A percentile compares a stretch with the other conserved stretches of the same genome.
Conservation (phyloP, 2,113 vertebrate genomes). For the Cebidichthys violaceus region DNA sequence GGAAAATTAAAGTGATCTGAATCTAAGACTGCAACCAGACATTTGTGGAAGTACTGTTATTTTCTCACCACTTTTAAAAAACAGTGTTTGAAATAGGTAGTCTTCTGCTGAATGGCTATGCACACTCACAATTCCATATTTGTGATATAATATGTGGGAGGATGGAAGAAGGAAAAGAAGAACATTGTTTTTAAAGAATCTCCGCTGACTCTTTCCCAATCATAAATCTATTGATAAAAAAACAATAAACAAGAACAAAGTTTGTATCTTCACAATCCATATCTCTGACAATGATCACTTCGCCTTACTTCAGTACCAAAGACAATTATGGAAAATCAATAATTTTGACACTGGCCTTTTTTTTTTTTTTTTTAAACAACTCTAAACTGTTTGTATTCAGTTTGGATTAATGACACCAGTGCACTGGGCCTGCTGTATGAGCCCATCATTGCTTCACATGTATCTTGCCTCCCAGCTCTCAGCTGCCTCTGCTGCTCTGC, state of each 20-base stretch:
- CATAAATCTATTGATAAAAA: background rate
- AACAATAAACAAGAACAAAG: background rate
- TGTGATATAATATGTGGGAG: conserved; percentile 7
- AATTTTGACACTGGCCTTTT: background rate
- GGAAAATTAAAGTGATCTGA: background rate
- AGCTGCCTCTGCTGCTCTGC: conserved; percentile 33
- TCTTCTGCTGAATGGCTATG: background rate
- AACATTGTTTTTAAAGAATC: background rate
- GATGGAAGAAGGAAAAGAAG: background rate
- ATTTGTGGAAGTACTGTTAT: background rate
- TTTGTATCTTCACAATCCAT: background rate
- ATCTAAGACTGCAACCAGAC: background rate
- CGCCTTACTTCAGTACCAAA: background rate
- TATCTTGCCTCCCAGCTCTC: conserved; percentile 16
- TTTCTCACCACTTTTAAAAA: conserved; percentile 5
- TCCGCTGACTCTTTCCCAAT: background rate
- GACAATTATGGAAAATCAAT: background rate
- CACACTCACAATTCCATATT: background rate
- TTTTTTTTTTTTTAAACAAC: background rate
- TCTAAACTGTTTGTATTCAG: background rate
- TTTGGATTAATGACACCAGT: conserved; percentile 10
- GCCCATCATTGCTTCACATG: conserved; percentile 32
- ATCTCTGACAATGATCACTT: background rate
- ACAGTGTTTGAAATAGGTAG: conserved; percentile 4
- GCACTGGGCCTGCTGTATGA: conserved; percentile 14